Base-by-base conservation (phyloP, 1,140 invertebrate genomes). In the Lordiphosa collinella region DNA sequence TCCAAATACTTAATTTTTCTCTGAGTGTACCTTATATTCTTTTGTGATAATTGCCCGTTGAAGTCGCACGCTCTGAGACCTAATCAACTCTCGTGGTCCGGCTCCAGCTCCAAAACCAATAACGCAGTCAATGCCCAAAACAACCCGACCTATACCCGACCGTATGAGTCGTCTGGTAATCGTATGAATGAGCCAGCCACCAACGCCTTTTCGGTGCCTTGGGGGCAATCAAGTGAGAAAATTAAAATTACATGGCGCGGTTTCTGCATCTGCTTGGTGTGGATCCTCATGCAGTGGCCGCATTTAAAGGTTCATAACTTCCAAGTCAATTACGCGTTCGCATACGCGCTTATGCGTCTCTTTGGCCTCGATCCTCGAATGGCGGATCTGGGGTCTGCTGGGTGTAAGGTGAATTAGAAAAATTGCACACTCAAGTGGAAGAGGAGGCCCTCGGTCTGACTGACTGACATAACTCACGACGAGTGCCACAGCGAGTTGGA, bases 231-330 rank as follows among this genome's bases (percentile, higher is more conserved):
- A 84, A 84, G 79, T 84, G 78, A 73, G 78, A 84, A 84, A 84
- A 84, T 84, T 84, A 85, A 84, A 84, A 84, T 84, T 84, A 84
- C 78, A 84, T 76, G 73, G 51, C 56, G 43, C 48, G 12, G 44
- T 9, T 58, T 56, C n/a, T 54, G 36, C 14, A 29, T 29, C 25
- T 29, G 25, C 25, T 1, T 29, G 6, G 25, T 8, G 18, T 1
- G 4, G 32, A 7, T 55, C 31, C 10, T 62, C 48, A 40, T 59
- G 41, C 76, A 57, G 57, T 65, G 66, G 59, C 71, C 79, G 54
- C 76, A 85, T 78, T 84, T 84, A 85, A 84, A 84, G 78, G 78
- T 84, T 84, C 78, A 84, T 84, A 84, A 84, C 78, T 84, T 84
- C 73, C 79, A 84, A 84, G 79, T 84, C 78, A 84, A 78, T 84